Evolutionary conservation across 2,113 vertebrate species (phyloP), one percentile per base, ranked within the genome.

Genomic region (Cathartes aura): DNA sequence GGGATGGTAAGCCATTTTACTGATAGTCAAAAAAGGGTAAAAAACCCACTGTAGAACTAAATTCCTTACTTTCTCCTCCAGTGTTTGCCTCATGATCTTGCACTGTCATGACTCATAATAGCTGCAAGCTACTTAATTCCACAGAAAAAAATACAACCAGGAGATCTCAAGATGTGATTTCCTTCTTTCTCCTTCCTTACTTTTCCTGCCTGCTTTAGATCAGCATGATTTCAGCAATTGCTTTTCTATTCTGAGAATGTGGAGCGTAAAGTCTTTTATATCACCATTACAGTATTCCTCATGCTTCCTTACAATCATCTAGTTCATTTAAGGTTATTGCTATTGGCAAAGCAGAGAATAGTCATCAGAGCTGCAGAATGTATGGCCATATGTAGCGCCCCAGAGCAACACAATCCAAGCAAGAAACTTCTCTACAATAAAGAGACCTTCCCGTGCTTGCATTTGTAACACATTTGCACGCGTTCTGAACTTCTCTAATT

Each of bases 311-410:
- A 82, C 56, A 82, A 38, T 55, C 79, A 52, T 22, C 74, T 66
- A 29, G 92, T 78, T 92, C 90, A 73, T 85, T 80, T 87, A 70
- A 91, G 82, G 67, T 43, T 96, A 84, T 60, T 75, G 48, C 67
- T 90, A 56, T 12, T 82, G 86, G 56, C 86, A 89, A 72, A 90
- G 66, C 47, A 16, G 81, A 53, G 47, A 89, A 80, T 3, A 75
- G 59, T 88, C 72, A 83, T 43, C 45, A 87, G 58, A 88, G 40
- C 45, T 63, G 45, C 71, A 86, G 42, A 89, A 93, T 4, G n/a
- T 47, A 72, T 55, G 81, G 83, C 81, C 82, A 48, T 87, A 76
- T 47, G 58, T 26, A 93, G 48, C 11, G 5, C 9, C 17, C 40
- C 47, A 62, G 38, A 94, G 67, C 59, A 72, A 79, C 56, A 30